phyloP scores from a whole-genome alignment of 2,888 invertebrate species.

The Aphidoletes aphidimyza region DNA sequence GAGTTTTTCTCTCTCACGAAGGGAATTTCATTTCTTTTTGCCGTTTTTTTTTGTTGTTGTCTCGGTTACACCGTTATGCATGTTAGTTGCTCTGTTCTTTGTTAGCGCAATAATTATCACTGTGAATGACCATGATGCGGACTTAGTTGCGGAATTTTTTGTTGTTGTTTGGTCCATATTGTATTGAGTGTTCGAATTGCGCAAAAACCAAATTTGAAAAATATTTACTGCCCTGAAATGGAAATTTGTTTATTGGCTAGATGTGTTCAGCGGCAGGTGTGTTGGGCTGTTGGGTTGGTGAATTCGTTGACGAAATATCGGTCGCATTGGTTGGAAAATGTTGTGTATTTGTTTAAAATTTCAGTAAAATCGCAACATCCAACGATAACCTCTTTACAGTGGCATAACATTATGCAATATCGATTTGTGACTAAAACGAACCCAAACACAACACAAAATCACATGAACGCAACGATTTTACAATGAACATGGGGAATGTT shows the following conservation, averaged over 20 bases:
- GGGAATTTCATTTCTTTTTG: no score
- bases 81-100: background rate
- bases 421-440: background rate
- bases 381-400: no score
- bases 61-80: no score
- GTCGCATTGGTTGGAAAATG: background rate
- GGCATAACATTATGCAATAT: background rate
- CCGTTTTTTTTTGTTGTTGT: no score
- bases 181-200: background rate
- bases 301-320: background rate
- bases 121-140: background rate
- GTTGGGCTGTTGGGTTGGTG: no score
- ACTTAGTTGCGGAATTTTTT: background rate
- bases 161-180: background rate
- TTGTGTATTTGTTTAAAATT: background rate
- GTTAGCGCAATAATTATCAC: background rate
- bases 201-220: background rate
- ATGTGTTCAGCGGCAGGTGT: background rate
- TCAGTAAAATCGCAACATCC: background rate
- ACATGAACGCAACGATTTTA: no score
- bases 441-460: background rate
- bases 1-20: no score
- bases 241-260: background rate
- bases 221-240: background rate
- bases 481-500: no score